Percentiles rank a stretch among this genome's conserved stretches.
Conservation (phyloP, 2,797 vertebrate genomes). For the Chaunax sp. region DNA sequence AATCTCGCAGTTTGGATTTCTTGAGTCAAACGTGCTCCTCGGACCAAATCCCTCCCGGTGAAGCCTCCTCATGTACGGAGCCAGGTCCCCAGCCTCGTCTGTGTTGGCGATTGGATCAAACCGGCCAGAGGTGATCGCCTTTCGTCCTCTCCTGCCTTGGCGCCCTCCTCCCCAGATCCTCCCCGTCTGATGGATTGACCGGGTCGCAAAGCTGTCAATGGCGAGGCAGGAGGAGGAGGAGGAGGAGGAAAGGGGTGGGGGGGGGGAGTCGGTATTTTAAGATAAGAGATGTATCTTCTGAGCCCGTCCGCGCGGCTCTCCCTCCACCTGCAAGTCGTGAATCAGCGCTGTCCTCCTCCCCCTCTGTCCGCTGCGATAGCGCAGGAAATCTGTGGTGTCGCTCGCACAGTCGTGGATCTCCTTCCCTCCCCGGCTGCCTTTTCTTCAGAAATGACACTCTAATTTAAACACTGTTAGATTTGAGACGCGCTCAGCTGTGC, state of each 20-base stretch:
- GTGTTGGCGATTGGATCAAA: slow-evolving; percentile 66
- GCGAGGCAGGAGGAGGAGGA: slow-evolving; percentile 50
- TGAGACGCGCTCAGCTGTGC: slow-evolving; percentile 38
- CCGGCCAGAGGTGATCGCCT: slow-evolving; percentile 75
- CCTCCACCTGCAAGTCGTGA: slow-evolving; percentile 75
- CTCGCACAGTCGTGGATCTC: slow-evolving; percentile 24
- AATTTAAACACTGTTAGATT: not conserved
- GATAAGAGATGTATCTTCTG: slow-evolving; percentile 68
- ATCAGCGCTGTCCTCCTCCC: slow-evolving; percentile 73
- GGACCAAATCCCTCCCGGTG: slow-evolving; percentile 44
- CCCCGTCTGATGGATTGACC: slow-evolving; percentile 76
- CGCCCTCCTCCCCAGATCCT: slow-evolving; percentile 73
- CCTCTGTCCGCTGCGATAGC: slow-evolving; percentile 56
- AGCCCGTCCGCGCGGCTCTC: slow-evolving; percentile 71
- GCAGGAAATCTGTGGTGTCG: slow-evolving; percentile 63
- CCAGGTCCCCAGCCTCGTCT: slow-evolving; percentile 60
- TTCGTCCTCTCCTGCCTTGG: slow-evolving; percentile 63
- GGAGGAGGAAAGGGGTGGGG: too few relatives aligned
- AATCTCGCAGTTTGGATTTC: slow-evolving; percentile 27
- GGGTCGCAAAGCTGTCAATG: slow-evolving; percentile 79
- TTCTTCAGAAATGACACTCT: slow-evolving; percentile 23
- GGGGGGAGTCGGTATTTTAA: slow-evolving; percentile 68
- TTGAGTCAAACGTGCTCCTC: slow-evolving; percentile 48
- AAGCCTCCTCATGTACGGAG: slow-evolving; percentile 64
- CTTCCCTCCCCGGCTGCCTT: slow-evolving; percentile 15